A percentile compares a stretch with the other conserved stretches of the same genome.
Conservation (phyloP, 2,113 vertebrate species). For the Apteryx owenii region DNA sequence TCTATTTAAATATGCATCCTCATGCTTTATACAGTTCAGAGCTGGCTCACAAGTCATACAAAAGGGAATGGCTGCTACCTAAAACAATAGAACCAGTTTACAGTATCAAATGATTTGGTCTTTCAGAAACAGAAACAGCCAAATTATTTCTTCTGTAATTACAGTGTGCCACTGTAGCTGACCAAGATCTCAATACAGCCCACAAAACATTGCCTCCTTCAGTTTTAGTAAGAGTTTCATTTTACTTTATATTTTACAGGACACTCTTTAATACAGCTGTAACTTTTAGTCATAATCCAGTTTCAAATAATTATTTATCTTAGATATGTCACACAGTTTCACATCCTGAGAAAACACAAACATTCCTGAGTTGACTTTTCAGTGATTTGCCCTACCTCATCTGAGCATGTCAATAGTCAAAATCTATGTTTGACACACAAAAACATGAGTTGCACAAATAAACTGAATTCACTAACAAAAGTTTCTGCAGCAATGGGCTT, state of each 20-base stretch:
- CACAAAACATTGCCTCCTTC: not conserved
- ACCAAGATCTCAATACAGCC: not conserved
- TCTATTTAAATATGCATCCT: not conserved
- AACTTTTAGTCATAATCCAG: not conserved
- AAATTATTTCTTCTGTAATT: not conserved
- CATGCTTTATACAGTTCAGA: not conserved
- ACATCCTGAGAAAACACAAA: not conserved
- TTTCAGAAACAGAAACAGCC: not conserved
- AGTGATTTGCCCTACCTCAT: not conserved
- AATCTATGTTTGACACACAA: not conserved
- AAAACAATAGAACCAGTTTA: not conserved
- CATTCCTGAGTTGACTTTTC: not conserved
- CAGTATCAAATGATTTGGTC: not conserved
- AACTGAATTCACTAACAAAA: not conserved
- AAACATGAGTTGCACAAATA: not conserved
- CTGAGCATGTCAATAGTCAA: not conserved
- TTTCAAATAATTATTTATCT: not conserved
- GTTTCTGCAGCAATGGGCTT: not conserved
- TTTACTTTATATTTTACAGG: not conserved
- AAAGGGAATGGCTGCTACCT: not conserved
- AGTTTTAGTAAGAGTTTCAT: not conserved
- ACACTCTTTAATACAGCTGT: not conserved
- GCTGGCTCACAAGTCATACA: not conserved
- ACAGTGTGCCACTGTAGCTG: not conserved
- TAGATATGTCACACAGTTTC: not conserved